Percentiles rank a stretch among this genome's conserved stretches.
These are phyloP conservation scores for Heloderma charlesbogerti DNA, from an alignment of 2,113 vertebrate species.

Conservation along the genomic window DNA sequence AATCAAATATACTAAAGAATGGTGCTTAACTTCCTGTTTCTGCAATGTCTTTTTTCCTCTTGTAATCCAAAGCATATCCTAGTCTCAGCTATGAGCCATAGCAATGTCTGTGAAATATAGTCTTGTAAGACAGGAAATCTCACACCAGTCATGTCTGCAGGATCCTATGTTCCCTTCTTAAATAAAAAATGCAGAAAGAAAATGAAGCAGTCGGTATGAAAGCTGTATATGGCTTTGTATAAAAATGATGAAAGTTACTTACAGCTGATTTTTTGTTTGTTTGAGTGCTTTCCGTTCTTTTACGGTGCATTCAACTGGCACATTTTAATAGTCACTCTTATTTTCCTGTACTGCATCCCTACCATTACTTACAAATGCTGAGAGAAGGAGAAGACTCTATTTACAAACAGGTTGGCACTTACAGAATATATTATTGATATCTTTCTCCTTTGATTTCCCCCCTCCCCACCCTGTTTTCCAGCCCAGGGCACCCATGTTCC, in stretches of 20 bases:
- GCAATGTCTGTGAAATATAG: constrained; percentile 47
- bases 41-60: constrained; percentile 44
- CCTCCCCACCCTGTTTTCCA: constrained; percentile 62
- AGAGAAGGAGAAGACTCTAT: constrained; percentile 78
- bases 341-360: constrained; percentile 69
- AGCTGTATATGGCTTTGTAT: constrained; percentile 77
- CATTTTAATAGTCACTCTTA: constrained; percentile 59
- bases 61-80: constrained; percentile 37
- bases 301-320: constrained; percentile 67
- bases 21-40: constrained; percentile 46
- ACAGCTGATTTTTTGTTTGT: constrained; percentile 45
- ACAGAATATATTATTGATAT: constrained; percentile 86
- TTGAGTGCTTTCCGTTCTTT: constrained; percentile 46
- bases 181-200: constrained; percentile 53
- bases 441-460: constrained; percentile 42
- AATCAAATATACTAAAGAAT: constrained; percentile 39
- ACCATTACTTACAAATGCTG: constrained; percentile 78
- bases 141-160: constrained; percentile 34
- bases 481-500: constrained; percentile 71
- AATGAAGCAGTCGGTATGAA: constrained; percentile 47
- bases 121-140: constrained; percentile 56
- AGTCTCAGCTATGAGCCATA: constrained; percentile 20
- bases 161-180: constrained; percentile 42
- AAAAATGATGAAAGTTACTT: constrained; percentile 66
- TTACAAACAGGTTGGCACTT: constrained; percentile 95